These are phyloP conservation scores for Ecdyonurus torrentis DNA, from an alignment of 2,888 invertebrate genomes.

Conservation along the genomic window DNA sequence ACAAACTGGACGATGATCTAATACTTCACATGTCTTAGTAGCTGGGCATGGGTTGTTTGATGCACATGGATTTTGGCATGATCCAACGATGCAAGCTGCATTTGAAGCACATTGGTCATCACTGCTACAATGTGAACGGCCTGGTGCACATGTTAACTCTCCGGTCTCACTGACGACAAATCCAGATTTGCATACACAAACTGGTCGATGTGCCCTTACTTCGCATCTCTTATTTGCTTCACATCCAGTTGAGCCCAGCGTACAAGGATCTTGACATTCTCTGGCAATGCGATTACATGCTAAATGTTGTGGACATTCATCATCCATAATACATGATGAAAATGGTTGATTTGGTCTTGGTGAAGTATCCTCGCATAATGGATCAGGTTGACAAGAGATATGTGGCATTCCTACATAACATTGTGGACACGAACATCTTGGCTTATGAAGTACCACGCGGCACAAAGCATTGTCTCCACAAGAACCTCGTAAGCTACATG, in stretches of 20 bases:
- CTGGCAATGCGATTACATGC: conserved; percentile 52
- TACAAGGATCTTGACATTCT: conserved; percentile 67
- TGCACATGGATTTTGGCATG: conserved; percentile 76
- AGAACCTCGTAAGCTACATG: conserved; percentile 71
- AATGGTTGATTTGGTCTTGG: conserved; percentile 35
- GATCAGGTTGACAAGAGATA: conserved; percentile 60
- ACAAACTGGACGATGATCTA: conserved; percentile 74
- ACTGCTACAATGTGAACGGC: conserved; percentile 55
- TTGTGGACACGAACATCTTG: conserved; percentile 74
- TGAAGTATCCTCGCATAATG: conserved; percentile 47
- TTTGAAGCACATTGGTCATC: conserved; percentile 68
- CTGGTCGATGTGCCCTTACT: conserved; percentile 66
- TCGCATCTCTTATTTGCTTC: conserved; percentile 73
- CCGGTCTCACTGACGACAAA: conserved; percentile 77
- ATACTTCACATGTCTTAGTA: conserved; percentile 73
- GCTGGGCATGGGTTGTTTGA: conserved; percentile 43
- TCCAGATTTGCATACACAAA: conserved; percentile 78
- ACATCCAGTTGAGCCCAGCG: conserved; percentile 43
- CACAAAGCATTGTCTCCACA: conserved; percentile 84
- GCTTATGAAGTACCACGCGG: conserved; percentile 65
- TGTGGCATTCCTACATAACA: conserved; percentile 74
- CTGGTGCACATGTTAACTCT: conserved; percentile 72
- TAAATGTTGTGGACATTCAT: conserved; percentile 55
- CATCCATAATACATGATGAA: conserved; percentile 44
- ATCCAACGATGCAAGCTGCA: conserved; percentile 64